Base-by-base conservation (phyloP, 2,113 vertebrate species). In the Picathartes gymnocephalus region DNA sequence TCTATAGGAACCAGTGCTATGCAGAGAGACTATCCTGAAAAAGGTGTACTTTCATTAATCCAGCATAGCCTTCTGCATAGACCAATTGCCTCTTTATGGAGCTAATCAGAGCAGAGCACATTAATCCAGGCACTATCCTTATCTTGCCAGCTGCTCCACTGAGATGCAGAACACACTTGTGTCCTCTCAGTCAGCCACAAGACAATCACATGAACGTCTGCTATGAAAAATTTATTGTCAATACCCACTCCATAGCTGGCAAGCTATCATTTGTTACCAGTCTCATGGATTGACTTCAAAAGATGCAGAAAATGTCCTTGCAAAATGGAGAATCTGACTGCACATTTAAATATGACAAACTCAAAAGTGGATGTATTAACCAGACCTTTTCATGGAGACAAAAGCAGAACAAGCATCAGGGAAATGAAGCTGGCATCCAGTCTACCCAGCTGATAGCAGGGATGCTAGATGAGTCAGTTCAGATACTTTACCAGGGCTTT, bases 121-220 rank as follows among this genome's bases (percentile, higher is more conserved):
- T 94, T 91, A 86, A 96, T 83, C 64, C 91, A 93, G 71, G 81
- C 69, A 87, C 33, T 74, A 51, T 84, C 80, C 60, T 90, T 81
- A 86, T 84, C 57, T 84, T 93, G 61, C 92, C 94, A 95, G 81
- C 89, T 95, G 88, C 77, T 92, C 89, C 86, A 89, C 89, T 72
- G 81, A 95, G 91, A 92, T 68, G 83, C 73, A 93, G 88, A 92
- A 91, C 54, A 88, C 73, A 79, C 53, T 89, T 84, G 53, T 50
- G 77, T 84, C 83, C 61, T 86, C 92, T 70, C 91, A 86, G 77
- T n/a, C 82, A 95, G 91, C 45, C 86, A 78, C 61, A 91, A 84
- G 61, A 81, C 86, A 86, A 93, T 86, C 0, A 0, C 25, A 39
- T 56, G 64, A 86, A 84, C 48, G 76, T 92, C 92, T 90, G 72